phyloP scores from a whole-genome alignment of 2,113 vertebrate species.

The Cairina moschata region DNA sequence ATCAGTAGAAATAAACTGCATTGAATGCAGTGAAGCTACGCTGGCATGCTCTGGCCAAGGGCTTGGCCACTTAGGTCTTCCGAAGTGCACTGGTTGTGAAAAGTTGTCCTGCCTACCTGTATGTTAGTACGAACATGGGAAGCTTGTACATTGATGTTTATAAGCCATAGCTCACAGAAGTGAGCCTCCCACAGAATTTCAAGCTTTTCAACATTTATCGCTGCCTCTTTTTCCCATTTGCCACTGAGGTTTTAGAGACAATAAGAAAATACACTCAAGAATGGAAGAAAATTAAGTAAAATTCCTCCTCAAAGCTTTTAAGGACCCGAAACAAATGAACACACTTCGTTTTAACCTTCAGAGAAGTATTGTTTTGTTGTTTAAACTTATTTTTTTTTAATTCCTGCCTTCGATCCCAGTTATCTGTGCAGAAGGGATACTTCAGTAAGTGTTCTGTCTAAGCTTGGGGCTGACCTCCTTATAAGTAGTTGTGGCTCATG shows the following conservation, averaged over 20 bases:
- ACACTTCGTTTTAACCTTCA: neutral
- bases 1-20: neutral
- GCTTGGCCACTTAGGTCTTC: neutral
- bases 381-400: neutral
- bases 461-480: neutral
- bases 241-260: neutral
- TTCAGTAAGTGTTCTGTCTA: neutral
- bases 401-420: rapidly evolving
- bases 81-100: neutral
- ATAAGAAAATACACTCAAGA: neutral
- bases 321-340: neutral
- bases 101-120: neutral
- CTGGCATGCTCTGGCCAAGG: neutral
- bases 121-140: neutral
- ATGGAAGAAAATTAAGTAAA: neutral
- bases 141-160: neutral
- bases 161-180: neutral
- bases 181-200: neutral
- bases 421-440: neutral
- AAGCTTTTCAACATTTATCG: neutral
- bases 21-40: neutral
- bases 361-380: neutral
- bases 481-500: neutral
- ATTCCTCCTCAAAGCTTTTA: neutral
- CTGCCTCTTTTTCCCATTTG: neutral